Conservation (phyloP, 1,140 invertebrate genomes). For the Caenorhabditis inopinata region DNA sequence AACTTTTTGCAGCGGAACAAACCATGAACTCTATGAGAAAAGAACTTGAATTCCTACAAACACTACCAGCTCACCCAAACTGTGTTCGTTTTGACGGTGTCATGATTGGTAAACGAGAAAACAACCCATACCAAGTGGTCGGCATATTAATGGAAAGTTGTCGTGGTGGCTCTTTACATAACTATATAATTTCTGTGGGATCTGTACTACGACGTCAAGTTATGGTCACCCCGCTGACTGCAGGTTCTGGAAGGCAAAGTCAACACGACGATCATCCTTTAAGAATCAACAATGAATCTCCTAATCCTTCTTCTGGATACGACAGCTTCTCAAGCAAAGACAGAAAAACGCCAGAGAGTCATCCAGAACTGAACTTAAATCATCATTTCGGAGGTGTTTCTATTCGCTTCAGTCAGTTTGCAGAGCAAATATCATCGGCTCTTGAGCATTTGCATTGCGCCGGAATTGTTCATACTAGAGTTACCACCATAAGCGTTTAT, state of each 20-base stretch:
- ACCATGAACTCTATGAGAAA: neutral
- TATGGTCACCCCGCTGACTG: neutral
- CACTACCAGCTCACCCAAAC: neutral
- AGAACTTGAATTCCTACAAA: neutral
- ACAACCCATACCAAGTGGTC: neutral
- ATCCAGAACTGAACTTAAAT: neutral
- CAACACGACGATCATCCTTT: neutral
- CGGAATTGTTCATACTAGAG: constrained; percentile 6
- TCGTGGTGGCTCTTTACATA: neutral
- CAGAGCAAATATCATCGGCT: neutral
- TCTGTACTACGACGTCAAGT: neutral
- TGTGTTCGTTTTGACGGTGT: neutral
- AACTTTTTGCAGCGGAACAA: neutral
- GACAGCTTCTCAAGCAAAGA: constrained; percentile 7
- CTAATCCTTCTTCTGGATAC: constrained; percentile 2
- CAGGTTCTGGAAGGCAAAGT: neutral
- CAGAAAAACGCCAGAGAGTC: neutral
- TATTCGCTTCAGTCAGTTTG: neutral
- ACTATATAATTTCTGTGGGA: constrained; percentile 2
- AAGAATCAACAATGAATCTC: neutral
- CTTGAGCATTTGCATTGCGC: neutral
- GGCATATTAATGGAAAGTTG: neutral
- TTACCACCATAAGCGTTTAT: neutral
- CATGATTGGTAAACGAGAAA: neutral
- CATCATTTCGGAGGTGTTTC: neutral